phyloP scores from a whole-genome alignment of 2,113 vertebrate species.

The Haemorhous mexicanus region DNA sequence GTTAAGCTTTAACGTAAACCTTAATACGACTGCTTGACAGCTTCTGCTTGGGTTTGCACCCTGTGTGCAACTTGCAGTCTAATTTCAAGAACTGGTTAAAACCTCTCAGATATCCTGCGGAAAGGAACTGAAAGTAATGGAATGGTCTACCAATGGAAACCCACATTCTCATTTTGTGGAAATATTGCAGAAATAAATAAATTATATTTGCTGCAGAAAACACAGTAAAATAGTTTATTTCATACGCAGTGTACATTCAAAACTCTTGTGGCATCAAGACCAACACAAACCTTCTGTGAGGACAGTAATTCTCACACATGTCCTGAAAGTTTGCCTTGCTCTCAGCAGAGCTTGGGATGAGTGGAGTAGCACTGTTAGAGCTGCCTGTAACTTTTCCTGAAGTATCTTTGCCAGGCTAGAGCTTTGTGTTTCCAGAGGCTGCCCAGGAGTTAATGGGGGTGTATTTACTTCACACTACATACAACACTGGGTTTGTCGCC shows the following conservation, averaged over 20 bases:
- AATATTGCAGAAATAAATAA: neutral
- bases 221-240: neutral
- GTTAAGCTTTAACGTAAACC: neutral
- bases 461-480: neutral
- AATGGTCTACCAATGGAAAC: neutral
- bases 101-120: neutral
- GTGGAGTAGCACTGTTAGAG: neutral
- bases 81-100: neutral
- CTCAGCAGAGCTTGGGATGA: neutral
- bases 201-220: neutral
- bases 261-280: neutral
- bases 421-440: neutral
- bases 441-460: neutral
- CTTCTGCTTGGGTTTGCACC: neutral
- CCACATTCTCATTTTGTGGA: neutral
- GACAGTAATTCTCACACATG: neutral
- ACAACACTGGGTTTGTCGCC: neutral
- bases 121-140: neutral
- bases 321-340: neutral
- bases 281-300: neutral
- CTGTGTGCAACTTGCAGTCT: neutral
- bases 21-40: neutral
- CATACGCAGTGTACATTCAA: neutral
- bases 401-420: neutral
- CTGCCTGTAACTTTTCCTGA: neutral